Evolutionary conservation across 2,113 vertebrate species (phyloP).

Genomic region (Tyrannus savana): DNA sequence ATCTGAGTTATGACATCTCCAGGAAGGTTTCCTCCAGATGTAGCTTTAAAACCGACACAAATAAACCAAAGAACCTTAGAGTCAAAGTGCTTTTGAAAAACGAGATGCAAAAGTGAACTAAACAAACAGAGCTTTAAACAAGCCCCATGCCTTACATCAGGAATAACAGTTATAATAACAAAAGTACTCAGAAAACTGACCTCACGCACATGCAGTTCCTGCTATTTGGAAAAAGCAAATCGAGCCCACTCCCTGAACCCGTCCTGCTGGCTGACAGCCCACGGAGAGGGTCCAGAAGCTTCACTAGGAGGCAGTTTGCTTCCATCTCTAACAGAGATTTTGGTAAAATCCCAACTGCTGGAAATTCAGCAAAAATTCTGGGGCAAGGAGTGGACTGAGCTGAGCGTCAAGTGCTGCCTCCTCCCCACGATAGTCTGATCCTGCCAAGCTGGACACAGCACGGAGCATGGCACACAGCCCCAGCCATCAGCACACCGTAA

Average conservation of each 20-base stretch:
- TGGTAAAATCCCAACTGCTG: background rate
- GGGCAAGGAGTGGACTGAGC: background rate
- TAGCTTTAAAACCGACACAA: background rate
- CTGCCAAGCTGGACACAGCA: background rate
- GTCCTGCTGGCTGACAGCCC: background rate
- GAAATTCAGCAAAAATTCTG: background rate
- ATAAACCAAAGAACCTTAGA: background rate
- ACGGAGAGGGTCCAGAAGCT: background rate
- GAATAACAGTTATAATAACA: accelerated
- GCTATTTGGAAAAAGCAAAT: no score
- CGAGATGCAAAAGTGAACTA: background rate
- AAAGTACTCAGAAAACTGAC: background rate
- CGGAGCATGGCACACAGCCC: background rate
- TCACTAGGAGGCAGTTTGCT: background rate
- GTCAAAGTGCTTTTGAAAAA: background rate
- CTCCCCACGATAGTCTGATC: accelerated
- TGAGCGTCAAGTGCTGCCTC: accelerated
- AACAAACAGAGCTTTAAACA: background rate
- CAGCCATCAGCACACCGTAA: background rate
- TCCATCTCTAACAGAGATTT: background rate
- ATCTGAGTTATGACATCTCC: background rate
- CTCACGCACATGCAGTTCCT: background rate
- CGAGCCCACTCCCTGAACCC: background rate
- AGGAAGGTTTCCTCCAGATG: background rate
- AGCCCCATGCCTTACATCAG: accelerated